Conservation (phyloP, 2,113 vertebrate genomes). For the Psittacula cyanocephala region DNA sequence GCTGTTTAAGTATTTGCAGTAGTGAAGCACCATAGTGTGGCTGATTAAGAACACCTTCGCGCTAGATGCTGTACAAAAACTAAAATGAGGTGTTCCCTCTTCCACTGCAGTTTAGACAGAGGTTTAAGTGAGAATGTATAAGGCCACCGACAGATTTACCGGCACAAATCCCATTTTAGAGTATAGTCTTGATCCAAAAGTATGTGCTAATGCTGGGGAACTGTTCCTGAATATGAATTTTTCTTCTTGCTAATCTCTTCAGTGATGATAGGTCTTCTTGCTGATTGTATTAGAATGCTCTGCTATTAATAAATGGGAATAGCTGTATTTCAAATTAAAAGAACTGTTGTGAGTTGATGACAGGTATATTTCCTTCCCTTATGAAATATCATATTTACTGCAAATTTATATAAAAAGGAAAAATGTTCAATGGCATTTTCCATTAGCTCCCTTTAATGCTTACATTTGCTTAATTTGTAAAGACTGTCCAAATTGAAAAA, state of each 20-base stretch:
- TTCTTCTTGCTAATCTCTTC: background rate
- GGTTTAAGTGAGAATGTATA: background rate
- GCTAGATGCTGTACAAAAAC: background rate
- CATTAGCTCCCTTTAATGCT: background rate
- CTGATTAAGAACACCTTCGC: background rate
- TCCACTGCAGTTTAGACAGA: background rate
- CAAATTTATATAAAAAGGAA: background rate
- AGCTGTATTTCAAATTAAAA: background rate
- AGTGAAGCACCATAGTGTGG: background rate
- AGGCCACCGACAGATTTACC: background rate
- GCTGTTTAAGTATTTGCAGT: background rate
- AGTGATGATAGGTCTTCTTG: background rate
- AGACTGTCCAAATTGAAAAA: background rate
- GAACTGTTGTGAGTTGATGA: background rate
- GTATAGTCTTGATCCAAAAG: background rate
- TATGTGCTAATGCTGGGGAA: background rate
- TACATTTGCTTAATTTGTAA: background rate
- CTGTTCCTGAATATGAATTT: background rate
- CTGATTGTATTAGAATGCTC: background rate
- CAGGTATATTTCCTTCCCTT: background rate
- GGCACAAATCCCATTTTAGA: background rate
- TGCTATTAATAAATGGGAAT: background rate
- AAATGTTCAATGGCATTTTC: background rate
- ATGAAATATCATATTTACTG: background rate
- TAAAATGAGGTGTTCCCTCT: background rate